Evolutionary conservation across 2,797 vertebrate genomes (phyloP), one percentile per base, ranked within the genome.

Genomic region (Thunnus albacares): DNA sequence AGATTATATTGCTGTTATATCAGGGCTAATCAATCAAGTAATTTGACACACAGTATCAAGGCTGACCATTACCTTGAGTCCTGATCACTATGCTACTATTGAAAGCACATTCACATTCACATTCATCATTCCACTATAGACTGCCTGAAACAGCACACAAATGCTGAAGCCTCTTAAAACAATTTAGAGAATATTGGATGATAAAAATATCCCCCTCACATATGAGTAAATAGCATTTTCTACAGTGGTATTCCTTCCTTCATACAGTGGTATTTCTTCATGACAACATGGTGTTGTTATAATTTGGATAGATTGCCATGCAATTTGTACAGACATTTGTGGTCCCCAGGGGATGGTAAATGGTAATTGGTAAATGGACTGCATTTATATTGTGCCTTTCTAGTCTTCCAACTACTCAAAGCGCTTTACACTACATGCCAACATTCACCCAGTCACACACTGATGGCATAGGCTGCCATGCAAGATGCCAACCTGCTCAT

Each of bases 51-150:
- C 47, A 49, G 2, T 47, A 73, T 79, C 57, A 76, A 83, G 57
- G 80, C 65, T 79, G 49, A 41, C 17, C 67, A 58, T 65, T 67
- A 17, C 57, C 66, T 74, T 30, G 41, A 81, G 58, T 45, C 55
- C 80, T 80, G 75, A 78, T 83, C 69, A 60, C 52, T 20, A 47
- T 72, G 65, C 43, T 55, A 55, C 66, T 79, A 75, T 45, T 68
- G 59, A 82, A 69, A 81, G 77, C 33, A 56, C n/a, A n/a, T n/a
- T n/a, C n/a, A n/a, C n/a, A n/a, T 57, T 78, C 65, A 51, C 58
- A 24, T 56, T 20, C 1, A 0, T 11, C 58, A 43, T 57, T 71
- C 22, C 33, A 28, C 15, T 30, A 9, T n/a, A 41, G 57, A 24
- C 12, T 26, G 33, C 30, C 49, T 70, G 59, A 70, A 64, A 64